Conservation (phyloP, 2,113 vertebrate species). For the Notiomystis cincta region DNA sequence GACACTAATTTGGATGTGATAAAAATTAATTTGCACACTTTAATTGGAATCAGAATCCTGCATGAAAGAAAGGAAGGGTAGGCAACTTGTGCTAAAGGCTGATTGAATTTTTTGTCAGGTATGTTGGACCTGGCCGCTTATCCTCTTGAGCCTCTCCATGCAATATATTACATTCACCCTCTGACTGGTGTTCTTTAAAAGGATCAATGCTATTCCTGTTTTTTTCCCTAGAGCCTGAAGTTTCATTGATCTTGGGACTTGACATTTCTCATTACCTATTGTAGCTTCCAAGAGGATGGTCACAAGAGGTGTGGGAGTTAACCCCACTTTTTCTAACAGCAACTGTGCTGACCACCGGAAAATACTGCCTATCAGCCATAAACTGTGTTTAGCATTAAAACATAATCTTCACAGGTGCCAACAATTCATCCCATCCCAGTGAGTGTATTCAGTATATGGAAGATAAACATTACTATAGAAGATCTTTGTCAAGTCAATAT, state of each 20-base stretch:
- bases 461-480: background rate
- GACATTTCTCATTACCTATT: conserved; percentile 79
- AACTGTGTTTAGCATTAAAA: background rate
- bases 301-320: conserved; percentile 65
- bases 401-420: background rate
- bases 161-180: conserved; percentile 83
- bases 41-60: conserved; percentile 82
- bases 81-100: conserved; percentile 75
- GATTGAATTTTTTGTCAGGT: conserved; percentile 93
- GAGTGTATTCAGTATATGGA: background rate
- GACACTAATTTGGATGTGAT: conserved; percentile 83
- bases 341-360: conserved; percentile 9
- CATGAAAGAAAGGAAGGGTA: conserved; percentile 63
- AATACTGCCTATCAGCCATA: background rate
- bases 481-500: background rate
- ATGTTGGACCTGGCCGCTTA: conserved; percentile 78
- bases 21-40: conserved; percentile 86
- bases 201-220: conserved; percentile 84
- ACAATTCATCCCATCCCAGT: background rate
- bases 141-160: conserved; percentile 81
- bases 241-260: conserved; percentile 86
- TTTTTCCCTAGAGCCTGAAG: conserved; percentile 77
- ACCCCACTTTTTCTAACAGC: conserved; percentile 33
- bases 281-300: conserved; percentile 70
- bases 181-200: conserved; percentile 81